phyloP scores from a whole-genome alignment of 1,140 invertebrate genomes.

The Pogonognathellus flavescens region DNA sequence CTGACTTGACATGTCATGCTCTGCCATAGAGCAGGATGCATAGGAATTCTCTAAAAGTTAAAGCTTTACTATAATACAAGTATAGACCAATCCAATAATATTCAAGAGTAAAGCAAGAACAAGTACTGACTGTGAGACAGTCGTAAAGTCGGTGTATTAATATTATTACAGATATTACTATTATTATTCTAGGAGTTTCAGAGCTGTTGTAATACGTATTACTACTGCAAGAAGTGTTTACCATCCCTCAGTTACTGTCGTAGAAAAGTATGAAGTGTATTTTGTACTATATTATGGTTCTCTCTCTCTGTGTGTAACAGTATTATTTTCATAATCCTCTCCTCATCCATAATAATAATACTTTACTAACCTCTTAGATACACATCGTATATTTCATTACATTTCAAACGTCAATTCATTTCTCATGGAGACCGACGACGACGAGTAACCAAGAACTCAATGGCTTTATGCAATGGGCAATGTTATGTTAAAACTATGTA shows the following conservation, averaged over 20 bases:
- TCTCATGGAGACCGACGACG: neutral
- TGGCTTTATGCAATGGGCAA: neutral
- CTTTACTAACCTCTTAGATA: conserved; percentile 34
- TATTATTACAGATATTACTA: neutral
- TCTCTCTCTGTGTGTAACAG: neutral
- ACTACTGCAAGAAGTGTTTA: no score
- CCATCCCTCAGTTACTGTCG: no score
- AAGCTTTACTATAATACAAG: neutral
- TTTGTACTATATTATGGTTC: no score
- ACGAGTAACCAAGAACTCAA: neutral
- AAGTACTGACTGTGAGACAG: no score
- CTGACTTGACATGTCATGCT: conserved; percentile 41
- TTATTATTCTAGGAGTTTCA: no score
- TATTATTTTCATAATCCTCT: conserved; percentile 37
- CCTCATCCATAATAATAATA: conserved; percentile 4
- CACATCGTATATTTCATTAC: conserved; percentile 17
- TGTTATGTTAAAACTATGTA: no score
- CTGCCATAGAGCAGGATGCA: conserved; percentile 34
- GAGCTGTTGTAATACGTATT: no score
- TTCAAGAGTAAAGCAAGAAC: neutral
- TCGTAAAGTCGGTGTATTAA: conserved; percentile 20
- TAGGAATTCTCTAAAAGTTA: neutral
- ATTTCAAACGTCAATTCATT: conserved; percentile 19
- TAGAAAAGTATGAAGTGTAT: no score
- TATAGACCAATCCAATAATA: neutral